phyloP scores from a whole-genome alignment of 2,888 invertebrate species.

The Cataglyphis rosenhaueri region DNA sequence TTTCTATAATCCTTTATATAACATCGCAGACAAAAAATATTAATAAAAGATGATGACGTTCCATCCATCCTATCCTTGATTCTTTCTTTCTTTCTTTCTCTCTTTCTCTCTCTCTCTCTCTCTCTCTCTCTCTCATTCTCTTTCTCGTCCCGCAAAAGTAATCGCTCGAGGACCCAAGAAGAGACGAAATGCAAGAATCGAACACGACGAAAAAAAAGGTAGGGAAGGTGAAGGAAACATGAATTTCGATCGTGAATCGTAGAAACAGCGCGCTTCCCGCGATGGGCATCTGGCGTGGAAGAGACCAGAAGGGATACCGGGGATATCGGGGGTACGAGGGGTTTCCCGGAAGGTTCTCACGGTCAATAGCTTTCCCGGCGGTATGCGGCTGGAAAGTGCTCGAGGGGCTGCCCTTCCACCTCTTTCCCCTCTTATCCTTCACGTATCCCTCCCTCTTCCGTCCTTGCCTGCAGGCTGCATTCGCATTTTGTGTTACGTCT shows the following conservation, averaged over 20 bases:
- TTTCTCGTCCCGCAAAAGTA: slow-evolving; percentile 8
- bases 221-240: background rate
- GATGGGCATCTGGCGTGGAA: slow-evolving; percentile 83
- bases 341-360: slow-evolving; percentile 85
- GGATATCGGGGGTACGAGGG: slow-evolving; percentile 18
- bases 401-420: slow-evolving; percentile 60
- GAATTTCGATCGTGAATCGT: slow-evolving; percentile 68
- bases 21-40: background rate
- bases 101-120: background rate
- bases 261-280: slow-evolving; percentile 80
- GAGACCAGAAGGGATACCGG: slow-evolving; percentile 59
- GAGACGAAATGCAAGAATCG: background rate
- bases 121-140: background rate
- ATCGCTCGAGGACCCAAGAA: slow-evolving; percentile 1
- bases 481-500: background rate
- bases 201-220: background rate
- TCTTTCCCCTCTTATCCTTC: background rate
- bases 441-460: background rate
- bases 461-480: slow-evolving; percentile 14
- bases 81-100: background rate
- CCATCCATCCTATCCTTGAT: background rate
- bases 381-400: slow-evolving; percentile 69
- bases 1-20: background rate
- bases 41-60: background rate
- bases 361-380: slow-evolving; percentile 83